Evolutionary conservation across 2,888 invertebrate genomes (phyloP).

Genomic region (Rhingia rostrata): DNA sequence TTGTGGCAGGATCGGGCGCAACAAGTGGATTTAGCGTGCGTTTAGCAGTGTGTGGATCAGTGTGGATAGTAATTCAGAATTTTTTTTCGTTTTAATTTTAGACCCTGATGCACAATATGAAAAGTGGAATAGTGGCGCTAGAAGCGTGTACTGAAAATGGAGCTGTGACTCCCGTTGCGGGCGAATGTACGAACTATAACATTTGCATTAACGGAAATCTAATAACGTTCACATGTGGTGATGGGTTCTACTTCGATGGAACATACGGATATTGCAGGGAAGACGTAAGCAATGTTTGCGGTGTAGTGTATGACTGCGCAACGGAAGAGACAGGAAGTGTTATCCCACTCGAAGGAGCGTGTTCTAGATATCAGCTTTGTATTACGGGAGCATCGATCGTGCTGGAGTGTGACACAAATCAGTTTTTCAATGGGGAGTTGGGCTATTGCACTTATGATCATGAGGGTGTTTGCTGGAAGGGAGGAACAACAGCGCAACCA

Average conservation of each 20-base stretch:
- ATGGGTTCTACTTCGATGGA: conserved; percentile 75
- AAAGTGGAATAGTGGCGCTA: not conserved
- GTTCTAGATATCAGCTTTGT: conserved; percentile 77
- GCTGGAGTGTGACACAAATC: conserved; percentile 75
- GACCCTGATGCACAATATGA: not conserved
- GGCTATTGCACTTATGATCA: conserved; percentile 75
- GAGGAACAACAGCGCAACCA: conserved; percentile 47
- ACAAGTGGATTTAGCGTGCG: conserved; percentile 36
- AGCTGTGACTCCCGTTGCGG: conserved; percentile 14
- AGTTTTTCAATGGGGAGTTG: conserved; percentile 75
- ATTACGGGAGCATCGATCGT: conserved; percentile 68
- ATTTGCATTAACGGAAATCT: conserved; percentile 74
- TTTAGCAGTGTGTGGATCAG: not conserved
- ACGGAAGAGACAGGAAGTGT: conserved; percentile 27
- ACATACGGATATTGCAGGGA: conserved; percentile 22
- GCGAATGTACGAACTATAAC: conserved; percentile 69
- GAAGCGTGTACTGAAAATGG: conserved; percentile 26
- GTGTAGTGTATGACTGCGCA: conserved; percentile 18
- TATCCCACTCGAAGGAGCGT: conserved; percentile 74
- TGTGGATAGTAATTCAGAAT: not conserved
- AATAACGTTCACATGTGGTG: conserved; percentile 67
- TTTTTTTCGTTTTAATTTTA: conserved; percentile 11
- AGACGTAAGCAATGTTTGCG: conserved; percentile 30
- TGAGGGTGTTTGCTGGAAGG: conserved; percentile 71
- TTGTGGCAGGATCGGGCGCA: conserved; percentile 8